Percentiles rank a stretch among this genome's conserved stretches.
Evolutionary conservation across 2,797 vertebrate species (phyloP).

Genomic region (Rhinogobio ventralis): DNA sequence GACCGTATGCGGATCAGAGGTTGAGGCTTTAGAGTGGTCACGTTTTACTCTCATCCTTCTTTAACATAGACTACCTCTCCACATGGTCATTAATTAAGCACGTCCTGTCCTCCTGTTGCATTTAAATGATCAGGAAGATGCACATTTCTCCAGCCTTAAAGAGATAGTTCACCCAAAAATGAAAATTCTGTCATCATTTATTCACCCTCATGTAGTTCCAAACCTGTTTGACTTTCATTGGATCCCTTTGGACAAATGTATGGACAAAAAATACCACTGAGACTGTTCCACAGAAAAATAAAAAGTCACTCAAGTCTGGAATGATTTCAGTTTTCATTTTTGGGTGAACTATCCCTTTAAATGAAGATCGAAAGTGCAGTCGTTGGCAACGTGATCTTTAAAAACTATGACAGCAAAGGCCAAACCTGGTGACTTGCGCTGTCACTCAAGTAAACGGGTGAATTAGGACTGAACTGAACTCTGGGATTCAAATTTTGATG

Average conservation of each 20-base stretch:
- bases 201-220: not conserved
- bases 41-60: constrained; percentile 10
- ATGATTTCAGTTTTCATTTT: not conserved
- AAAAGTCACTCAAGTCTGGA: not conserved
- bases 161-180: not conserved
- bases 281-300: not conserved
- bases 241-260: not conserved
- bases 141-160: not conserved
- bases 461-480: constrained; percentile 16
- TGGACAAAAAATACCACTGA: no score
- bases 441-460: not conserved
- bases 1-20: constrained; percentile 31
- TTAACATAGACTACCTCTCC: constrained; percentile 15
- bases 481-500: not conserved
- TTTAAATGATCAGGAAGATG: constrained; percentile 28
- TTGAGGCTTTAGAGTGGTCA: constrained; percentile 26
- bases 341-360: no score
- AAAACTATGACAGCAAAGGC: constrained; percentile 8
- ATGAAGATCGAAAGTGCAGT: not conserved
- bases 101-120: not conserved
- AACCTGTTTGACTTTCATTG: not conserved
- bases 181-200: not conserved
- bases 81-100: constrained; percentile 38
- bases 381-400: constrained; percentile 3
- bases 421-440: not conserved